Conservation (phyloP, 1,140 invertebrate species). For the Drosophila tropicalis region DNA sequence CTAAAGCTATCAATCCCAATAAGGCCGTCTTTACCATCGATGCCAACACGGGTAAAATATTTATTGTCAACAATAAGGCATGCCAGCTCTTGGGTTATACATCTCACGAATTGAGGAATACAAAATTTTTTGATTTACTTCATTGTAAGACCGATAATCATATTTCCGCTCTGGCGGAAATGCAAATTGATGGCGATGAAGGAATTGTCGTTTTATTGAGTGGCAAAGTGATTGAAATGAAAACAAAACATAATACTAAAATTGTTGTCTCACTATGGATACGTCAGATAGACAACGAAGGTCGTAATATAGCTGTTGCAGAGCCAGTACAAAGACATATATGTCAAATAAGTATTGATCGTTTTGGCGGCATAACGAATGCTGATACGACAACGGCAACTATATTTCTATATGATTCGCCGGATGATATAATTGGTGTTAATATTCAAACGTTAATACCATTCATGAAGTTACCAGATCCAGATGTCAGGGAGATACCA, state of each 20-base stretch:
- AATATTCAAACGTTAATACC: conserved; percentile 84
- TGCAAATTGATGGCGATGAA: conserved; percentile 85
- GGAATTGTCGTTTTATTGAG: conserved; percentile 86
- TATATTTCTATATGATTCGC: conserved; percentile 84
- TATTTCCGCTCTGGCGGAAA: conserved; percentile 85
- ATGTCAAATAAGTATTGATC: conserved; percentile 83
- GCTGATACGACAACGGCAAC: conserved; percentile 83
- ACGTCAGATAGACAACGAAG: conserved; percentile 85
- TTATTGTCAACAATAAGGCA: conserved; percentile 86
- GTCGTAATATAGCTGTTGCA: conserved; percentile 86
- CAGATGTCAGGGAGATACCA: conserved; percentile 78
- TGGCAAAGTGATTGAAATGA: conserved; percentile 87
- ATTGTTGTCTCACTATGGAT: conserved; percentile 87
- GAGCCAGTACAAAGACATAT: conserved; percentile 85
- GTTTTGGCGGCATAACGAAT: conserved; percentile 83
- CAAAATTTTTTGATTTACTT: conserved; percentile 85
- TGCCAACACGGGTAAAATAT: conserved; percentile 85
- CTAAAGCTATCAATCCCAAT: conserved; percentile 84
- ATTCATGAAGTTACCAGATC: conserved; percentile 84
- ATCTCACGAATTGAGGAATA: conserved; percentile 84
- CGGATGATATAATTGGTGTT: conserved; percentile 84
- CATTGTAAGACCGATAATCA: conserved; percentile 84
- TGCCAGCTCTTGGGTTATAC: conserved; percentile 86
- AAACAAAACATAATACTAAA: conserved; percentile 84
- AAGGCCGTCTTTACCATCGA: conserved; percentile 86